Base-by-base conservation (phyloP, 2,888 invertebrate species). In the Acleris sparsana region DNA sequence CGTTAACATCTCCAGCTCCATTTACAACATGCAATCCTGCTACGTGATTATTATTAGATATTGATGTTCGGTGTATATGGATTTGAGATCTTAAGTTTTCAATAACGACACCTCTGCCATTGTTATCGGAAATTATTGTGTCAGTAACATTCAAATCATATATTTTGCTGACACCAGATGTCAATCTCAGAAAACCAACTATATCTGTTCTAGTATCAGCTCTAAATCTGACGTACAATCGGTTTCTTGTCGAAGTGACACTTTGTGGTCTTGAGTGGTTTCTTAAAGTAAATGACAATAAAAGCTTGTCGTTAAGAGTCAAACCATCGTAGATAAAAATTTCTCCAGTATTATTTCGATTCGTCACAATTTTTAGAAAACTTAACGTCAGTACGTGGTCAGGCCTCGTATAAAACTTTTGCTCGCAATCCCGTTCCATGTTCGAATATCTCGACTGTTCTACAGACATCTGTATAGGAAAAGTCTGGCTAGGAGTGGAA, bases 1-100 rank as follows among this genome's bases (percentile, higher is more conserved):
- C 94, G 84, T 99, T 98, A 0, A 99, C 94, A 84, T 99, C 98
- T 1, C 98, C 98, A 0, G 97, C 98, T 2, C 99, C 99, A 74
- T 95, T 96, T 1, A 96, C 94, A 2, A 99, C 95, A 78, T 98
- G 97, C 4, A 99, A 93, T 7, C 99, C 99, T 2, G 98, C 98
- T 1, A 97, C 96, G 82, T 98, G 96, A 69, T 96, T 96, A 82
- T 98, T 99, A 77, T 96, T 96, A 0, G 96, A 96, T 58, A 99
- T 94, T 0, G 96, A 95, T 13, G 96, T 96, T 48, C 95, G 94
- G 77, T 97, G 96, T 57, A 99, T 94, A 82, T 97, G 96, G n/a
- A 98, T 87, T 80, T 96, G 96, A 17, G 97, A 97, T 78, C 99
- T 94, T 63, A 99, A 93, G 83, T 98, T 97, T 84, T 98, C 97